These are phyloP conservation scores for Chelonoidis abingdonii DNA, from an alignment of 2,113 vertebrate species.

Conservation along the genomic window DNA sequence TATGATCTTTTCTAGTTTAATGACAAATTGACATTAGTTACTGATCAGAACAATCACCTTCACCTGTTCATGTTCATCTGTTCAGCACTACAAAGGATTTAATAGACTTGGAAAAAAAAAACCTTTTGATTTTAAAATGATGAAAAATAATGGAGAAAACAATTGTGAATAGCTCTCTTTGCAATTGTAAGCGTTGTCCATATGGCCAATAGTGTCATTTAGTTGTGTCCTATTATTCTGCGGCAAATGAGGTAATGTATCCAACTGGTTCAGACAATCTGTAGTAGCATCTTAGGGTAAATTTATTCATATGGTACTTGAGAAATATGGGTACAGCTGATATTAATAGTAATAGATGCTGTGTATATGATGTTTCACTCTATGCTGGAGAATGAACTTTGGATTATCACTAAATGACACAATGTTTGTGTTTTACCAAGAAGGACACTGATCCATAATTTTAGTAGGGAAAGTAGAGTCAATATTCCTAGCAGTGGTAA, in stretches of 20 bases:
- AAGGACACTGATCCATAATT: not conserved
- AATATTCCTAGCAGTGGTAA: not conserved
- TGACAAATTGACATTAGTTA: not conserved
- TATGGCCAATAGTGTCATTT: accelerated
- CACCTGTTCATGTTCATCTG: not conserved
- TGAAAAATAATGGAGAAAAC: not conserved
- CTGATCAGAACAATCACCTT: not conserved
- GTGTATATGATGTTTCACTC: not conserved
- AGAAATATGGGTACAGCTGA: not conserved
- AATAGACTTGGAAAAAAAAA: not conserved
- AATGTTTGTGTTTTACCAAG: not conserved
- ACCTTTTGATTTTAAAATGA: not conserved
- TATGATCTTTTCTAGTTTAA: not conserved
- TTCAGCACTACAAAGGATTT: not conserved
- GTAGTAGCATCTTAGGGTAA: not conserved
- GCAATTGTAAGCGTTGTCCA: not conserved
- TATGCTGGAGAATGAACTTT: not conserved
- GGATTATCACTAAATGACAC: not conserved
- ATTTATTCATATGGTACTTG: not conserved
- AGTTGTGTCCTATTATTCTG: not conserved
- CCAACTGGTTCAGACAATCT: not conserved
- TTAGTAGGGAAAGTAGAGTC: not conserved
- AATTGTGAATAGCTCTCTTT: not conserved
- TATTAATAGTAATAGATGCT: not conserved
- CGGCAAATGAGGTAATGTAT: not conserved